Percentiles rank a stretch among this genome's conserved stretches.
Evolutionary conservation across 2,113 vertebrate species (phyloP).

Genomic region (Rhodinocichla rosea): DNA sequence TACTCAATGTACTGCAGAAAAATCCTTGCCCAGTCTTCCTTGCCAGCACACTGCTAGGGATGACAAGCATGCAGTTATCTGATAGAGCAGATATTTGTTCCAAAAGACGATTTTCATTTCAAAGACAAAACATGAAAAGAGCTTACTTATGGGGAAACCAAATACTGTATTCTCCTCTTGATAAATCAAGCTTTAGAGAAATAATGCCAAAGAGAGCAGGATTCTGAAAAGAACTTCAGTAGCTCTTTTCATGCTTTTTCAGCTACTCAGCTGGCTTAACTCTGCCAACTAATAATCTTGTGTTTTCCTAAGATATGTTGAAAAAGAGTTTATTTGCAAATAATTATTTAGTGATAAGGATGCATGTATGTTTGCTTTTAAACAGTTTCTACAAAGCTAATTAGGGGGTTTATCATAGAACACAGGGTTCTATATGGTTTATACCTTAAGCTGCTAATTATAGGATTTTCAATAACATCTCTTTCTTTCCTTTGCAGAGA

Average conservation of each 20-base stretch:
- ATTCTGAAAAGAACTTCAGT: slow-evolving; percentile 56
- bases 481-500: slow-evolving; percentile 17
- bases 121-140: slow-evolving; percentile 71
- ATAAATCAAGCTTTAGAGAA: slow-evolving; percentile 62
- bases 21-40: slow-evolving; percentile 51
- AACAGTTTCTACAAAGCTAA: slow-evolving; percentile 24
- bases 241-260: slow-evolving; percentile 51
- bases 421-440: neutral
- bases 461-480: neutral
- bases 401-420: neutral
- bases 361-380: slow-evolving; percentile 22
- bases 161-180: slow-evolving; percentile 60
- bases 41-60: slow-evolving; percentile 45
- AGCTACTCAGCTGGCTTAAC: slow-evolving; percentile 39
- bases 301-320: slow-evolving; percentile 35
- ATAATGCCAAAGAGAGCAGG: slow-evolving; percentile 48
- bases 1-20: slow-evolving; percentile 59
- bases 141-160: slow-evolving; percentile 64
- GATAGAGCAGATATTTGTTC: slow-evolving; percentile 58
- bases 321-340: slow-evolving; percentile 34
- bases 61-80: slow-evolving; percentile 62
- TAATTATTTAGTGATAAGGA: slow-evolving; percentile 38
- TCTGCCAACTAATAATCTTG: slow-evolving; percentile 26
- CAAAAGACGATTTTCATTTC: slow-evolving; percentile 73
- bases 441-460: slow-evolving; percentile 36